Conservation (phyloP, 2,113 vertebrate species). For the Corydoras sp. region DNA sequence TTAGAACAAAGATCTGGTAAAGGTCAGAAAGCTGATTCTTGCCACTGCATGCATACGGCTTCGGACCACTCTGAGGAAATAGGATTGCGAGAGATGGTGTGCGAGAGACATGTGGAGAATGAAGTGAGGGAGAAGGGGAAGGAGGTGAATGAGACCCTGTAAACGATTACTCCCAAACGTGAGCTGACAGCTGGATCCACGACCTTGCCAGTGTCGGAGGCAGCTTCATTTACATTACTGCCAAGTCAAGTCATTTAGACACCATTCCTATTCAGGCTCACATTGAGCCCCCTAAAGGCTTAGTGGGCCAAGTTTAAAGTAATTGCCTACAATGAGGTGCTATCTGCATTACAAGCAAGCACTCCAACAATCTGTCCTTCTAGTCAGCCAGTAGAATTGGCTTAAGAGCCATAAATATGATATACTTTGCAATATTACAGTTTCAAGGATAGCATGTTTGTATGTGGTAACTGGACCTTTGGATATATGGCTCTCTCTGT, state of each 20-base stretch:
- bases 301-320: constrained; percentile 59
- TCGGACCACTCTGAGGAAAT: background rate
- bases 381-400: constrained; percentile 50
- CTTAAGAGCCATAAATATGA: constrained; percentile 51
- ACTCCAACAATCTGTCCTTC: constrained; percentile 56
- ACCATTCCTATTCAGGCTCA: constrained; percentile 63
- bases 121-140: constrained; percentile 39
- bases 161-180: constrained; percentile 62
- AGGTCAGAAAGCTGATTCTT: background rate
- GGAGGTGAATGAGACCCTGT: constrained; percentile 52
- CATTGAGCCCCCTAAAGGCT: constrained; percentile 51
- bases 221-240: constrained; percentile 68
- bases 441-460: constrained; percentile 60
- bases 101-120: constrained; percentile 58
- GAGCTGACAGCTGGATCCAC: constrained; percentile 63
- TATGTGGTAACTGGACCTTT: constrained; percentile 49
- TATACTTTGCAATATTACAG: constrained; percentile 51
- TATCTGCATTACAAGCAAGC: constrained; percentile 60
- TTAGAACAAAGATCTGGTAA: constrained; percentile 11
- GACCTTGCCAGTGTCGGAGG: constrained; percentile 62
- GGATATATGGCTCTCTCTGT: constrained; percentile 13
- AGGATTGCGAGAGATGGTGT: constrained; percentile 49
- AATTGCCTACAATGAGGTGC: constrained; percentile 59
- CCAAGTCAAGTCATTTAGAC: constrained; percentile 71
- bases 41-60: no score